Percentiles rank a stretch among this genome's conserved stretches.
These are phyloP conservation scores for Salvelinus namaycush DNA, from an alignment of 2,113 vertebrate species.

Conservation along the genomic window DNA sequence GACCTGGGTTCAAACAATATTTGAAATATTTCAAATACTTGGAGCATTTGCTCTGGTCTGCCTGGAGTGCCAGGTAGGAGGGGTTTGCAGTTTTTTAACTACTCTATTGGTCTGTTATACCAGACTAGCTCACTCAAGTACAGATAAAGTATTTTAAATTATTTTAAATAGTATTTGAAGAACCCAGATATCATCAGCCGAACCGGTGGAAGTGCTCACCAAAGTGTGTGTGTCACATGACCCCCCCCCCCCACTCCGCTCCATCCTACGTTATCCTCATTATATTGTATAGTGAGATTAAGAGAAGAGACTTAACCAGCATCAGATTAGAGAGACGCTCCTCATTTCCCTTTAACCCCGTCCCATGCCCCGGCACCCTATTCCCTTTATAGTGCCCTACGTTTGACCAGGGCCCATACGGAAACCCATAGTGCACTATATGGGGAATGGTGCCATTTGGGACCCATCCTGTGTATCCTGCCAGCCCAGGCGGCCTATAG, in stretches of 20 bases:
- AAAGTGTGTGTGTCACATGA: not conserved
- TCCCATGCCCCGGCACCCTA: too few species aligned
- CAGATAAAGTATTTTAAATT: too few species aligned
- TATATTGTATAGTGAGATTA: slow-evolving; percentile 30
- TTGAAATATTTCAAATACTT: not conserved
- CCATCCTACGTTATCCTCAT: slow-evolving; percentile 10
- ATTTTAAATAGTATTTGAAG: too few species aligned
- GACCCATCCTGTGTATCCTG: not conserved
- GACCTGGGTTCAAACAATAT: not conserved
- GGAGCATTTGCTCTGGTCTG: not conserved
- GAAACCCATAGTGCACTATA: too few species aligned
- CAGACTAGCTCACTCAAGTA: too few species aligned
- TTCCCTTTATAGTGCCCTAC: not conserved
- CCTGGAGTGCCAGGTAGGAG: not conserved
- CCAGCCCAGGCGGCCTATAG: not conserved
- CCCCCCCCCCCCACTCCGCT: not conserved
- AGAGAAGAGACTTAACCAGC: slow-evolving; percentile 14
- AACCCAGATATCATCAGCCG: too few species aligned
- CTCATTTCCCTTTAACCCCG: not conserved
- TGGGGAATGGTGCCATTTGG: not conserved
- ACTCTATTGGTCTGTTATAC: too few species aligned
- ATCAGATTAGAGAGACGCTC: slow-evolving; percentile 13
- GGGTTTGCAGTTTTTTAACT: not conserved
- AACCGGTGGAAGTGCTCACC: not conserved
- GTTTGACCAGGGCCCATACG: not conserved